Base-by-base conservation (phyloP, 1,140 invertebrate species). In the Habropoda laboriosa region DNA sequence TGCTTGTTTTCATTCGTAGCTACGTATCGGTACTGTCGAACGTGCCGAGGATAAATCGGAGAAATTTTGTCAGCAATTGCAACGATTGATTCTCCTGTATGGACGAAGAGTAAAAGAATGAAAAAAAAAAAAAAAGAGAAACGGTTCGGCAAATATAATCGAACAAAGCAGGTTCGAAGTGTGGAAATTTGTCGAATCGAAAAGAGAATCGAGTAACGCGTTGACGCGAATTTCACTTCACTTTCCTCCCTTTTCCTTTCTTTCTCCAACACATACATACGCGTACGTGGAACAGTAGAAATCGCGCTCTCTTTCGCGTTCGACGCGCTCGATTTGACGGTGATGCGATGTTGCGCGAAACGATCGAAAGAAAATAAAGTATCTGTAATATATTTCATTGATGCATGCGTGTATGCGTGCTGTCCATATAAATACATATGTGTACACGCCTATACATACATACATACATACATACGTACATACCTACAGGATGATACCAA, bases 401-500 rank as follows among this genome's bases (percentile, higher is more conserved):
- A 35, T 35, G 30, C 32, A 60, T 60, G 24, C 49, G 18, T 40
- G 35, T 61, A 16, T 61, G n/a, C 24, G 27, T 74, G 30, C 32
- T 42, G 32, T 40, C 16, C 55, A 47, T 51, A 40, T 30, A 42
- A n/a, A 16, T 27, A 64, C 47, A 42, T 49, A 53, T 60, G 32
- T 49, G 51, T 57, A 30, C 21, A 75, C 24, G 24, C 55, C 16
- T 27, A 57, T 57, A 27, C 24, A 63, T 63, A 42, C 40, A 63
- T 64, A n/a, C n/a, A n/a, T n/a, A n/a, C n/a, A n/a, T n/a, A n/a
- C n/a, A n/a, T n/a, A n/a, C n/a, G n/a, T n/a, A n/a, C n/a, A n/a
- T n/a, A n/a, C n/a, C n/a, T n/a, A n/a, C n/a, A 64, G 40, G 61
- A 64, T 27, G 61, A 64, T 64, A 18, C 13, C 16, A 42, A 64